A percentile compares a stretch with the other conserved stretches of the same genome.
Conservation (phyloP, 2,113 vertebrate species). For the Pavo muticus region DNA sequence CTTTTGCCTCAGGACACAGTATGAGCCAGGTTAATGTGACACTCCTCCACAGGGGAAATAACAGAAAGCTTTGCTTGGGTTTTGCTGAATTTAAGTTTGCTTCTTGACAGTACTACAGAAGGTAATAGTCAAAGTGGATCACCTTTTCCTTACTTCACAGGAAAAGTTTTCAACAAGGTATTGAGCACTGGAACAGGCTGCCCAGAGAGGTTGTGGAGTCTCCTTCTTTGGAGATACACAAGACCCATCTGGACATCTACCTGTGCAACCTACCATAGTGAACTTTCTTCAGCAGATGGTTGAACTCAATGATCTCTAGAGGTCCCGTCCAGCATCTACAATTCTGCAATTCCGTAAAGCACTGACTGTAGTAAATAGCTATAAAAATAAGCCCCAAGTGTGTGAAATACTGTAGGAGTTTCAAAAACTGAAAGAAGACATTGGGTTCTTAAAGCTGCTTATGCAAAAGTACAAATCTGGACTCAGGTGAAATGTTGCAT, state of each 20-base stretch:
- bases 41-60: not conserved
- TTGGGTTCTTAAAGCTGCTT: not conserved
- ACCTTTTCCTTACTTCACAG: not conserved
- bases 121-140: not conserved
- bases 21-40: not conserved
- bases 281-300: too few species aligned
- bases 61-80: not conserved
- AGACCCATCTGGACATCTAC: too few species aligned
- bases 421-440: not conserved
- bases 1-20: not conserved
- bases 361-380: not conserved
- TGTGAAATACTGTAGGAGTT: not conserved
- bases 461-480: not conserved
- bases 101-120: not conserved
- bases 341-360: not conserved
- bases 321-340: too few species aligned
- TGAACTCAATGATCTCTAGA: too few species aligned
- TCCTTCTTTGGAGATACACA: too few species aligned
- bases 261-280: too few species aligned
- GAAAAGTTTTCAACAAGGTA: not conserved
- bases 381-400: not conserved
- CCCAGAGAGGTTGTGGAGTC: too few species aligned
- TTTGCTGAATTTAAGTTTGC: not conserved
- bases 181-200: too few species aligned
- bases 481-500: not conserved